A percentile compares a stretch with the other conserved stretches of the same genome.
These are phyloP conservation scores for Excalfactoria chinensis DNA, from an alignment of 2,113 vertebrate genomes.

Conservation along the genomic window DNA sequence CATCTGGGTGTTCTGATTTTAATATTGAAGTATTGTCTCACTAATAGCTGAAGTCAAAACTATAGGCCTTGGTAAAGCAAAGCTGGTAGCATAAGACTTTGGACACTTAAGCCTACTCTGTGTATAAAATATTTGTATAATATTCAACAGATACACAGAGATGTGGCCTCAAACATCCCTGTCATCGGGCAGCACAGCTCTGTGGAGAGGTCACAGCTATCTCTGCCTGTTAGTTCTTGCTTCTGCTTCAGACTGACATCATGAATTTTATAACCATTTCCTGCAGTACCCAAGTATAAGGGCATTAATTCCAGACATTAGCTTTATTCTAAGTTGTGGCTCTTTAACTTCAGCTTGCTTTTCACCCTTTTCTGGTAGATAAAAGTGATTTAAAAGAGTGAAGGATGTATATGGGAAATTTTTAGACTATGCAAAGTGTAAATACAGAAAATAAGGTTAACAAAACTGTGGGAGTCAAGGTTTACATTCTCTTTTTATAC, in stretches of 20 bases:
- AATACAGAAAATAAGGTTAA: neutral
- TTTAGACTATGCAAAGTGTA: neutral
- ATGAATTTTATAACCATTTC: neutral
- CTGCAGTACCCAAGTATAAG: neutral
- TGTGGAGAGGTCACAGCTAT: neutral
- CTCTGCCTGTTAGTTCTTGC: neutral
- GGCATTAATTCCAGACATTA: neutral
- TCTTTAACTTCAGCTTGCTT: neutral
- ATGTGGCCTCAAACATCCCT: neutral
- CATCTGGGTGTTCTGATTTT: neutral
- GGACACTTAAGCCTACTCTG: rapidly evolving
- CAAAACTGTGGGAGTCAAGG: neutral
- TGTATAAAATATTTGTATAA: neutral
- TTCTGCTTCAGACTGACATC: neutral
- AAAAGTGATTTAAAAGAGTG: neutral
- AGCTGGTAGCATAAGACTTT: neutral
- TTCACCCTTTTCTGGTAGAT: neutral
- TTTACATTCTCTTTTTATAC: neutral
- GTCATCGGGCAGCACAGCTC: neutral
- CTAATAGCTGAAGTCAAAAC: neutral
- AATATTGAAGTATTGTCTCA: neutral
- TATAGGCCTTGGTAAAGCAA: neutral
- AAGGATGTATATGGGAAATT: neutral
- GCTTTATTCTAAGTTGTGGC: neutral
- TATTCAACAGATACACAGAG: neutral